Conservation (phyloP, 2,113 vertebrate species). For the Laterallus jamaicensis region DNA sequence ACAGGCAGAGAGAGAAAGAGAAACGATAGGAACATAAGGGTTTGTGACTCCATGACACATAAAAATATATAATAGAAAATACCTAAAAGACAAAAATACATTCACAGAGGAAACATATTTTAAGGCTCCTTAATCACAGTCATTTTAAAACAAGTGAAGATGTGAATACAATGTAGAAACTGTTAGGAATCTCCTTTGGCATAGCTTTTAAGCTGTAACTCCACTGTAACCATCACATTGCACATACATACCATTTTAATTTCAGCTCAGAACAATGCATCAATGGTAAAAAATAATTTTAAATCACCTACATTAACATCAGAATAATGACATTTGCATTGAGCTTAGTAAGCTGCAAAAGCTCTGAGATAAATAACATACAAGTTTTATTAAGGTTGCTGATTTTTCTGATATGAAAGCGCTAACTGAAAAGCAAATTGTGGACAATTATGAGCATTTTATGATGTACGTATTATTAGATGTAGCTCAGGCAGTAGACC, state of each 20-base stretch:
- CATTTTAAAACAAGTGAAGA: not conserved
- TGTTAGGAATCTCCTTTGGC: not conserved
- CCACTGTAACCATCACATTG: not conserved
- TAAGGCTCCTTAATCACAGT: not conserved
- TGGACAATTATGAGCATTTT: not conserved
- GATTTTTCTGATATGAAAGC: not conserved
- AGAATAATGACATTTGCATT: not conserved
- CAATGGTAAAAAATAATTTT: not conserved
- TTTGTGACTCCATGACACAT: not conserved
- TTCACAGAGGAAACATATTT: not conserved
- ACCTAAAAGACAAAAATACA: not conserved
- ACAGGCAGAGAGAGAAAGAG: not conserved
- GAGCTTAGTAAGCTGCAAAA: not conserved
- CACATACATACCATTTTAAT: not conserved
- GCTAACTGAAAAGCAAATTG: not conserved
- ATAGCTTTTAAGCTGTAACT: not conserved
- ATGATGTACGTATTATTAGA: not conserved
- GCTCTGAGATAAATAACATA: not conserved
- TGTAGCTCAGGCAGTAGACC: not conserved
- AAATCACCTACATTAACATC: not conserved
- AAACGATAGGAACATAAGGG: accelerated
- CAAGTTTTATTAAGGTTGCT: not conserved
- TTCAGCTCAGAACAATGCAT: not conserved
- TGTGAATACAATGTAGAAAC: not conserved
- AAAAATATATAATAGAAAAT: not conserved